Base-by-base conservation (phyloP, 2,888 invertebrate species). In the Ommatoiulus sabulosus region DNA sequence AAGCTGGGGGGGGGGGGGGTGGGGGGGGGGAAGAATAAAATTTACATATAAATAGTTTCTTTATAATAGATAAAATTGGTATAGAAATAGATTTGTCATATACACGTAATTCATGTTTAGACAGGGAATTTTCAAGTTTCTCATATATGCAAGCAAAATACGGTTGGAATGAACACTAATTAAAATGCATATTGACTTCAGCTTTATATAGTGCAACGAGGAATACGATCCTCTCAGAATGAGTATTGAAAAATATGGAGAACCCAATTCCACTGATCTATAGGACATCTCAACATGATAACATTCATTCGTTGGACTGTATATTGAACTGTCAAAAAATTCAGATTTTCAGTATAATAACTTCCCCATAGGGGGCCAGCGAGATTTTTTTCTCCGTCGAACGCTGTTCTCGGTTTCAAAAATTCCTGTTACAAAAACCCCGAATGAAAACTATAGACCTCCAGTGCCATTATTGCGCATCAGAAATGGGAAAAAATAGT, bases 321-420 rank as follows among this genome's bases (percentile, higher is more conserved):
- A 80, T 80, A 10, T 80, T 80, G 35, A 35, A 80, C 80, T 80
- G 80, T 12, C 80, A 80, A 80, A 80, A 72, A 80, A 24, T 72
- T 20, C 80, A 4, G 10, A 20, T n/a, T 72, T 72, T 20, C 72
- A 24, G 20, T 20, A 80, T 35, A 80, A 80, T 35, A 35, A 12
- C 80, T 2, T 35, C 35, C 12, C 80, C 35, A 35, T 35, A 35
- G 35, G 72, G 35, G 20, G 6, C 35, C 12, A 24, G 35, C 10
- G 15, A 8, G 24, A 72, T 80, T 10, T 72, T 72, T 72, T 24
- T 20, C 20, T 72, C 20, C 8, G 20, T 24, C 8, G 20, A 72
- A 6, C 8, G n/a, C 72, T 35, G 35, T 80, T 8, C 80, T 35
- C 15, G 10, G 35, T 35, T 80, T 80, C 80, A 20, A 35, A 80